A percentile compares a stretch with the other conserved stretches of the same genome.
Evolutionary conservation across 2,113 vertebrate genomes (phyloP).

Genomic region (Gopherus evgoodei): DNA sequence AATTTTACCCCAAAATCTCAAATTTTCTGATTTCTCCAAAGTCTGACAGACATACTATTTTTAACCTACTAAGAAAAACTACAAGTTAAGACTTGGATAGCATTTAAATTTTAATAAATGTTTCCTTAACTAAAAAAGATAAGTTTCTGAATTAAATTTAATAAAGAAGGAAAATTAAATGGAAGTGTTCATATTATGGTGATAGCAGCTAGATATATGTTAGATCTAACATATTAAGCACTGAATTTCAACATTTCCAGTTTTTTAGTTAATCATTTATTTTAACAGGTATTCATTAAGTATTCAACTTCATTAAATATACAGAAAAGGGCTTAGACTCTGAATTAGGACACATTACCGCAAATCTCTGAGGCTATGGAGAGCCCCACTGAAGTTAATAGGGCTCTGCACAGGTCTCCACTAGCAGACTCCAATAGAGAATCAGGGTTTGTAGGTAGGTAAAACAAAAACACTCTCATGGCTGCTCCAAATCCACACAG

Average conservation of each 20-base stretch:
- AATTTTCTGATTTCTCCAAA: too few species aligned
- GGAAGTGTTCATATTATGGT: neutral
- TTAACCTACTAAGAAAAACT: too few species aligned
- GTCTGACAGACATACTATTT: too few species aligned
- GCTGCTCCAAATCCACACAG: neutral
- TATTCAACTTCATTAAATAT: neutral
- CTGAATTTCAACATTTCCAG: neutral
- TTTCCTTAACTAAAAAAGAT: neutral
- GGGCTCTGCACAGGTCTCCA: neutral
- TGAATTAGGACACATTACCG: neutral
- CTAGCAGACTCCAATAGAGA: neutral
- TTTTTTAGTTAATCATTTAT: neutral
- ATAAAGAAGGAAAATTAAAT: neutral
- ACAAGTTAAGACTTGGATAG: too few species aligned
- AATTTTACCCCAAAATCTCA: too few species aligned
- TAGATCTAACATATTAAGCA: neutral
- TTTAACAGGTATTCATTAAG: neutral
- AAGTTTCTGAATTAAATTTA: neutral
- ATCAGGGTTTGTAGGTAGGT: neutral
- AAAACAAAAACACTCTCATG: neutral
- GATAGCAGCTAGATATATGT: neutral
- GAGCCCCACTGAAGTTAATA: neutral
- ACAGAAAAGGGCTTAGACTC: neutral
- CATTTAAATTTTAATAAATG: too few species aligned
- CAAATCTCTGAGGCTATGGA: neutral